Evolutionary conservation across 2,888 invertebrate genomes (phyloP), one percentile per base, ranked within the genome.

Genomic region (Drosophila sordidula): DNA sequence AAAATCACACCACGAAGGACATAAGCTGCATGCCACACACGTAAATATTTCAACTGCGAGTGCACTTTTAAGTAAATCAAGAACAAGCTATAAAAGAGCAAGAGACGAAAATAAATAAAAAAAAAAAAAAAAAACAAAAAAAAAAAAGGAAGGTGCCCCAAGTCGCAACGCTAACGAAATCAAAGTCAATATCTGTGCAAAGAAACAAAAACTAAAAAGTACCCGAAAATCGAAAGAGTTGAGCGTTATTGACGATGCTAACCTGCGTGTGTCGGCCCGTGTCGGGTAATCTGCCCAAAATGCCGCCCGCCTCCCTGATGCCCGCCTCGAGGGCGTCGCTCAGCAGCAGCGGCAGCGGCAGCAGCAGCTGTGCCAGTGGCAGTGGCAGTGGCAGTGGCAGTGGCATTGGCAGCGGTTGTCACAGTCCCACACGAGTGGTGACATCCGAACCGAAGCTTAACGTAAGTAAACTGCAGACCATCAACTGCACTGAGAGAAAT

Each of bases 251-350:
- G 52, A 75, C 72, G 58, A 92, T 92, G 92, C 82, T 92, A 76
- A 91, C 92, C 66, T 92, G 92, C 78, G 92, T 92, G 68, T 92
- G 92, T 88, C 92, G 92, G 74, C 92, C 92, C 72, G 92, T 92
- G 44, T 92, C 92, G 69, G 91, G 92, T 67, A 91, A 92, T 80
- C 87, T 92, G 82, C 92, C 92, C 74, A 92, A 92, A 87, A 91
- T 92, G 89, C 91, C 92, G 67, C 89, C 90, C 45, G 80, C 72
- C 62, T 87, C 88, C 41, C 65, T 89, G 69, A 87, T 91, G 84
- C 91, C 91, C 76, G 87, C 89, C 73, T 82, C 89, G 70, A 85
- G 91, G 73, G 54, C 84, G 52, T 47, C 87, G 6, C 56, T 80
- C 64, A 72, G 65, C 75, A 50, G 75, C 66, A 73, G 71, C 80